Evolutionary conservation across 53 echinoderm and acorn worm genomes (phyloP), one percentile per base, ranked within the genome.

Genomic region (Holothuria leucospilota): DNA sequence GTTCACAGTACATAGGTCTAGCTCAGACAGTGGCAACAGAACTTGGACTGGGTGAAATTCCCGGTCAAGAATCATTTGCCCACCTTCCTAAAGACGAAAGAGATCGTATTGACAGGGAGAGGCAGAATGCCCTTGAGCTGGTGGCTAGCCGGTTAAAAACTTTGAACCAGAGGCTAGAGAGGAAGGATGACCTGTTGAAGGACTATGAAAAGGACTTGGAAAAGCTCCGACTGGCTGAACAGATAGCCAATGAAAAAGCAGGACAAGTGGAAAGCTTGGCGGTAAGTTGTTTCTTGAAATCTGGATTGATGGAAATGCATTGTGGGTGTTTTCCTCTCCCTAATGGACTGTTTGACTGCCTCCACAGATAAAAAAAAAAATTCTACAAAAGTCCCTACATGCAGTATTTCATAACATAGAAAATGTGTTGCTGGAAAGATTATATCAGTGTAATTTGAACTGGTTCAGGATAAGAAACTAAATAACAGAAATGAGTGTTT

Each of bases 161-260:
- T 2, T 90, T 98, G 77, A 91, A 93, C 85, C 98, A 98, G 85
- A 84, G 98, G 29, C 95, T 98, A 69, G 98, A 98, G 8, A 89
- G 98, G 78, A 98, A 98, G 68, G 98, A 98, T 46, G 95, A 93
- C 15, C 81, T 98, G 4, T 85, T 98, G 40, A 84, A 86, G 75
- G 98, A 93, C 70, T 98, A 98, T 62, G 98, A 98, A 89, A 98
- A 98, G 86, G 98, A 98, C 85, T 80, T 98, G 29, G 98, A 95
- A 87, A 95, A 86, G 68, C 90, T 98, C 59, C 91, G 98, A 92
- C 82, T 95, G 90, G 98, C 98, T 24, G 98, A 98, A 86, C 75
- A 82, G 16, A 78, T 93, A 38, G 98, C 95, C 92, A 93, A 92
- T 82, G 89, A 93, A 90, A 98, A 98, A 71, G 93, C 95, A 1